Base-by-base conservation (phyloP, 1,140 invertebrate species). In the Trissolcus basalis region DNA sequence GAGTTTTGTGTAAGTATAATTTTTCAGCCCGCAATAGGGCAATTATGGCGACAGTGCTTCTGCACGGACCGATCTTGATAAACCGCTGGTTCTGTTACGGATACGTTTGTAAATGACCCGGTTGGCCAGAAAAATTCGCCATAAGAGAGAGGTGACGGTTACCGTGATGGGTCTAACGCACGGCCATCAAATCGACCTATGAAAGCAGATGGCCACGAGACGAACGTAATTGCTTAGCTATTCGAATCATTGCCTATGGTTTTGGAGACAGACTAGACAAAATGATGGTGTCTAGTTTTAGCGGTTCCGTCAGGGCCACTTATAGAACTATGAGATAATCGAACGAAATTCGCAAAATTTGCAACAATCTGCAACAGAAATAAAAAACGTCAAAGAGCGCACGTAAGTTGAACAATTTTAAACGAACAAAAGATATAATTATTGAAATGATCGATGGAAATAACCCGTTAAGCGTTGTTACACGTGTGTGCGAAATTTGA, bases 201-300 rank as follows among this genome's bases (percentile, higher is more conserved):
- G 80, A 41, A 27, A 85, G 82, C 83, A 85, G 83, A 85, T 85
- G 83, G 83, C 79, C 68, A 82, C 82, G 83, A 85, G 83, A 85
- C 83, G 82, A 80, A 82, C 76, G 78, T 84, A 85, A 85, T 85
- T 85, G 82, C 70, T 71, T 76, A 81, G 59, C 80, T 78, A 84
- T 85, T 79, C 55, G 80, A 74, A 85, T 84, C 82, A 83, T 76
- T 83, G 81, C 81, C 80, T 79, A 55, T 82, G 61, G 82, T 78
- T 71, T 69, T 41, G 13, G 39, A 75, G 63, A 68, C 63, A 53
- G 15, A 35, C 13, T 45, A 13, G 50, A 55, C 59, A 61, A 67
- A n/a, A 51, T 60, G 71, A 61, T 14, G 68, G 56, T 56, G 51
- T 47, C 50, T 39, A 19, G 49, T 67, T 78, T 61, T 60, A 27